Evolutionary conservation across 2,888 invertebrate genomes (phyloP).

Genomic region (Pycnomerus fuliginosus): DNA sequence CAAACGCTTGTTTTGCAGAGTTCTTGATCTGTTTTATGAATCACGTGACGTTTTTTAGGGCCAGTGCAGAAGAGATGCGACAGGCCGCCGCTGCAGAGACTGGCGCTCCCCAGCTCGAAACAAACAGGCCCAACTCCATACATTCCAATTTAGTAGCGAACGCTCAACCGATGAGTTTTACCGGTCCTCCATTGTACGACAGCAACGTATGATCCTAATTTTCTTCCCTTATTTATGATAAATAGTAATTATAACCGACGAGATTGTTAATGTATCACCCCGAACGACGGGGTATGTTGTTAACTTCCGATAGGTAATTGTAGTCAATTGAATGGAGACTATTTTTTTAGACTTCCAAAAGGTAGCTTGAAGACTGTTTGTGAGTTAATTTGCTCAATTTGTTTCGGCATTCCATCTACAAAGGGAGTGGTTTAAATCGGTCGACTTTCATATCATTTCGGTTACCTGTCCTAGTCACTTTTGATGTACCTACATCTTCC

Average conservation of each 20-base stretch:
- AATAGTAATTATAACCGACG: too few species aligned
- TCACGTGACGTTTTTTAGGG: constrained; percentile 62
- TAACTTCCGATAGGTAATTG: constrained; percentile 1
- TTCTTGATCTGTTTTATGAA: constrained; percentile 5
- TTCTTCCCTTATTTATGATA: not conserved
- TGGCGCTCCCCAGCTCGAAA: constrained; percentile 13
- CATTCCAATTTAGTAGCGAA: constrained; percentile 77
- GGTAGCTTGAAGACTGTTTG: constrained; percentile 9
- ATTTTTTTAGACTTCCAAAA: not conserved
- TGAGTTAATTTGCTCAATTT: constrained; percentile 11
- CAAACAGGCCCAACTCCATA: constrained; percentile 55
- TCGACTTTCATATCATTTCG: too few species aligned
- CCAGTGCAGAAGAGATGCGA: constrained; percentile 78
- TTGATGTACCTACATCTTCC: not conserved
- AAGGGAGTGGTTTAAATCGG: constrained; percentile 4
- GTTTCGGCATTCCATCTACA: constrained; percentile 9
- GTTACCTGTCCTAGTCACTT: constrained; percentile 21
- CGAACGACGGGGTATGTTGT: too few species aligned
- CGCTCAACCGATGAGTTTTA: constrained; percentile 78
- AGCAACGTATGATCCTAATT: constrained; percentile 62
- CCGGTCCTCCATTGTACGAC: constrained; percentile 65
- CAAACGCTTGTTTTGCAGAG: not conserved
- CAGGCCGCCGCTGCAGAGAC: constrained; percentile 60
- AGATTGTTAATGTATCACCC: too few species aligned
- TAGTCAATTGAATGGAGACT: not conserved